Base-by-base conservation (phyloP, 2,797 vertebrate genomes). In the Myripristis jacobus region DNA sequence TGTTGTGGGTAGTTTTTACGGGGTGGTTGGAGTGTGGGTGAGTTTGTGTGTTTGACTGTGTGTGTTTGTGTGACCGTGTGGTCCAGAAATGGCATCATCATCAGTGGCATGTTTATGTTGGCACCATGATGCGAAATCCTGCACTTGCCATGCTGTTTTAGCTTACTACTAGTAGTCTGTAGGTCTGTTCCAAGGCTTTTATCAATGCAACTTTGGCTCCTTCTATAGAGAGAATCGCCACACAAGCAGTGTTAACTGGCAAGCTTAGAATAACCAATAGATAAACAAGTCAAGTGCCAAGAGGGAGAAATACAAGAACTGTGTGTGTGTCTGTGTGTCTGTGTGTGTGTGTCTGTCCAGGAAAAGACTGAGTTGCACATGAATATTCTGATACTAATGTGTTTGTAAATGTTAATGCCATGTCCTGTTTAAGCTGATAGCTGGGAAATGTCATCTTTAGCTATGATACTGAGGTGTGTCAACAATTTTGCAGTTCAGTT, bases 41-140 rank as follows among this genome's bases (percentile, higher is more conserved):
- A 21, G 8, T 55, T 38, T 76, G 55, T 50, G 11, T 70, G 46
- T 69, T 65, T 66, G 36, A 19, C 63, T 34, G 25, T 63, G 66
- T 66, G 63, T 66, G 63, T 73, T 59, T 81, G 75, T 85, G 71
- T 85, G 79, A 76, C 55, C 6, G 79, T 78, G 64, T 85, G 76
- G 86, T 87, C 81, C 74, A 90, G 85, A 89, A 90, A 87, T 81
- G 84, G 84, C 84, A 83, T 72, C 81, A 83, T 86, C 83, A 83
- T 82, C 75, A 73, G 31, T 85, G 73, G 72, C 73, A 76, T 88
- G 83, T 89, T 89, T 87, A 82, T 82, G 79, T 89, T 90, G 87
- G 85, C 87, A 89, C 77, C 73, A 81, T 73, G 60, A 76, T 82
- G 84, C 76, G 80, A 88, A 85, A 85, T 81, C 78, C 81, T 73